Conservation (phyloP, 2,113 vertebrate genomes). For the Myxocyprinus asiaticus region DNA sequence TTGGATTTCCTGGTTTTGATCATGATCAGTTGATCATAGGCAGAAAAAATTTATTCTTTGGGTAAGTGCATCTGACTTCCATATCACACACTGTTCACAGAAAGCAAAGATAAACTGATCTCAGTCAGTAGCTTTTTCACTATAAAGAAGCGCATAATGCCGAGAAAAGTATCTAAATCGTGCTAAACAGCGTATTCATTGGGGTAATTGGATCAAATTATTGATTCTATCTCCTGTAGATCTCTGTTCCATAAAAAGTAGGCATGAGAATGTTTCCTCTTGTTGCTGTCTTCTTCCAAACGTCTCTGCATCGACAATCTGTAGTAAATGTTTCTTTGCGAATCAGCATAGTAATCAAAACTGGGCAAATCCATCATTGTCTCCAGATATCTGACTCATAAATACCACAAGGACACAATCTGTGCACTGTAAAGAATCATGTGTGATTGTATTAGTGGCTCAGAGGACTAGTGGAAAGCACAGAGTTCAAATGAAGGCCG, state of each 20-base stretch:
- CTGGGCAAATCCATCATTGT: constrained; percentile 73
- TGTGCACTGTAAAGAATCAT: constrained; percentile 34
- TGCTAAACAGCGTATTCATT: not conserved
- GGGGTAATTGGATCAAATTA: not conserved
- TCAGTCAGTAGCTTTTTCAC: not conserved
- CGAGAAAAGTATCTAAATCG: not conserved
- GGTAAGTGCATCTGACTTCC: constrained; percentile 49
- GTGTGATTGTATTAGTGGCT: constrained; percentile 45
- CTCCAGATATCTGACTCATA: constrained; percentile 56
- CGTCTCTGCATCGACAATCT: constrained; percentile 12
- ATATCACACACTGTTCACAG: not conserved
- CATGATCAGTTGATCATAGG: no score
- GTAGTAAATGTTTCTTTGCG: constrained; percentile 25
- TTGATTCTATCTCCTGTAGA: not conserved
- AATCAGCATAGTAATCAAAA: constrained; percentile 67
- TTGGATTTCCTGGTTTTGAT: no score
- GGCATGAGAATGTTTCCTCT: not conserved
- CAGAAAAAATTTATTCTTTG: no score
- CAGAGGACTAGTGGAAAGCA: constrained; percentile 69
- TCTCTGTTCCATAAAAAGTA: not conserved
- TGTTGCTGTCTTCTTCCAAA: not conserved
- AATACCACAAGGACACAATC: constrained; percentile 52
- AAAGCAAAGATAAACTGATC: not conserved
- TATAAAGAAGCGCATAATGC: not conserved
- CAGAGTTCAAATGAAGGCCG: constrained; percentile 61